Evolutionary conservation across 2,797 vertebrate species (phyloP), one percentile per base, ranked within the genome.

Genomic region (Helostoma temminkii): DNA sequence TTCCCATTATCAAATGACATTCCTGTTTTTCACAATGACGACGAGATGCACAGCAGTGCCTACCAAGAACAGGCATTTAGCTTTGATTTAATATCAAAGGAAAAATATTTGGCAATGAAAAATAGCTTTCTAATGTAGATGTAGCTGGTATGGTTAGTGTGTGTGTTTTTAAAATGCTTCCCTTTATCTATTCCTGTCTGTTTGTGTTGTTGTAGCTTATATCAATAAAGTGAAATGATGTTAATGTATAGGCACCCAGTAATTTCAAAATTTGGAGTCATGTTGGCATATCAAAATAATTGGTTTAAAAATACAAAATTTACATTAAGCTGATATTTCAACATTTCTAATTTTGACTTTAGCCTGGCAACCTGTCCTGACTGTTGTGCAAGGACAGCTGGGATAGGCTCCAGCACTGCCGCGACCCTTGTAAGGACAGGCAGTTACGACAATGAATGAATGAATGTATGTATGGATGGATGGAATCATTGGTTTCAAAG

Each of bases 1-100:
- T 80, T 77, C 34, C 65, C 25, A 85, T 87, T 81, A 82, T 62
- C 26, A 4, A 60, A 82, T 72, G 78, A 61, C 80, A 83, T 76
- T 78, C 56, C 59, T 58, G 49, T 58, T 36, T 73, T 70, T 66
- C 45, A 22, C 74, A 19, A 70, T 48, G 34, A 76, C 54, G 57
- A 21, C 11, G 52, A 68, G 66, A 68, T 49, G 22, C 34, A 47
- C 57, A 60, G 32, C 65, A 9, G 36, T 46, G 39, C 55, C 61
- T 15, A 30, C 48, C 25, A n/a, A 68, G 24, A 55, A 19, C 22
- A 25, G 47, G 26, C 58, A 55, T 9, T 11, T 36, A 37, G 15
- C 47, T 49, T 39, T 37, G 34, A 48, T 19, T 64, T 58, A 42
- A 60, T 19, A 43, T 43, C 15, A 2, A 9, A 30, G 30, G 49